Conservation (phyloP, 2,113 vertebrate species). For the Rhea pennata region DNA sequence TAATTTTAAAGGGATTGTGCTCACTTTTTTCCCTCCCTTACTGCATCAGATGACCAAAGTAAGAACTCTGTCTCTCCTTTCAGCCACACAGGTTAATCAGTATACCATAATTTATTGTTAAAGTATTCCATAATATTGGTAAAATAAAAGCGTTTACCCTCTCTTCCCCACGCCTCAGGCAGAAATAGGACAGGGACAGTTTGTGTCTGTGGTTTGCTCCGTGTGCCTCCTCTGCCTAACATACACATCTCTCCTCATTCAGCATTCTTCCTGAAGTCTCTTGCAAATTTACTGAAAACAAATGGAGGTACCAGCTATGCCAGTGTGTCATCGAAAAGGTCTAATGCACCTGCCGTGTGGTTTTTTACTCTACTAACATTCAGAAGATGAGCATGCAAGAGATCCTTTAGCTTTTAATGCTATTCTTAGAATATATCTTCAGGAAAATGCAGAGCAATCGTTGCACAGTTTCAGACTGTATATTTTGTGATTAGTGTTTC, state of each 20-base stretch:
- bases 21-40: background rate
- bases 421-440: slow-evolving; percentile 51
- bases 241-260: background rate
- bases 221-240: background rate
- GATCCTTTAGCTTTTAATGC: background rate
- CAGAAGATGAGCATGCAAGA: background rate
- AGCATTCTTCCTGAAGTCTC: background rate
- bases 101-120: background rate
- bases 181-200: background rate
- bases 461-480: slow-evolving; percentile 47
- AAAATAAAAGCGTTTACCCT: background rate
- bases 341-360: slow-evolving; percentile 13
- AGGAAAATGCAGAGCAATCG: slow-evolving; percentile 3
- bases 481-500: slow-evolving; percentile 72
- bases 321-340: background rate
- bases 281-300: slow-evolving; percentile 17
- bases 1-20: background rate
- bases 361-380: slow-evolving; percentile 1
- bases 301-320: background rate
- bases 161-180: background rate
- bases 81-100: background rate
- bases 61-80: background rate
- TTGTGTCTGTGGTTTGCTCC: background rate
- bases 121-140: background rate
- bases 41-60: background rate